Evolutionary conservation across 2,888 invertebrate species (phyloP), one percentile per base, ranked within the genome.

Genomic region (Chydorus sphaericus): DNA sequence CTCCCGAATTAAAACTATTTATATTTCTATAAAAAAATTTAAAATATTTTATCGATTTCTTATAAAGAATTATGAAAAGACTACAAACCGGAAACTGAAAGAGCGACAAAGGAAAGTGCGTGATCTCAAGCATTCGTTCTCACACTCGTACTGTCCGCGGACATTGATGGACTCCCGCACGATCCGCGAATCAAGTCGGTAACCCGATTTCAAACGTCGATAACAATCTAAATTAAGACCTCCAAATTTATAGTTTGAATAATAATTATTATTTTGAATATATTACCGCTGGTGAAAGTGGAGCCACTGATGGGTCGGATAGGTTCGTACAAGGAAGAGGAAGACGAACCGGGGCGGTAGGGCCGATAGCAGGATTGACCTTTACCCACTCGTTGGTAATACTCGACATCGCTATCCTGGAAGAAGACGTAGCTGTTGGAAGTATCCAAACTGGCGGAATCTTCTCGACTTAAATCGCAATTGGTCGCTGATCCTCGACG

Each of bases 361-460:
- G 31, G 52, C 1, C 39, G 55, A 28, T 57, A 28, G 29, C 57
- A 57, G 16, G 26, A 30, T 6, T 33, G 33, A 57, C 82, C 83
- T 65, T 83, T 83, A 26, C 83, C 73, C 70, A 86, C 85, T 31
- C 81, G 72, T 63, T 85, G 85, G 65, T 83, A 88, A 66, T 83
- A 86, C 65, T 88, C 87, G 63, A 82, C 87, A 62, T 83, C 81
- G 29, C 77, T 75, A 63, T 83, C 83, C 8, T 80, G 77, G 1
- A 76, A 73, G 60, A 82, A 77, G 62, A 88, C 87, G 64, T 83
- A 75, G 61, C 88, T 86, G 64, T 83, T 75, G 61, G 85, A 81
- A 1, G 82, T 65, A 65, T 86, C 81, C 67, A 86, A 77, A 30
- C 79, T 77, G 60, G 79, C 74, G 49, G 83, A 74, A 0, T 86